phyloP scores from a whole-genome alignment of 2,113 vertebrate genomes.

The Pygathrix nemaeus region DNA sequence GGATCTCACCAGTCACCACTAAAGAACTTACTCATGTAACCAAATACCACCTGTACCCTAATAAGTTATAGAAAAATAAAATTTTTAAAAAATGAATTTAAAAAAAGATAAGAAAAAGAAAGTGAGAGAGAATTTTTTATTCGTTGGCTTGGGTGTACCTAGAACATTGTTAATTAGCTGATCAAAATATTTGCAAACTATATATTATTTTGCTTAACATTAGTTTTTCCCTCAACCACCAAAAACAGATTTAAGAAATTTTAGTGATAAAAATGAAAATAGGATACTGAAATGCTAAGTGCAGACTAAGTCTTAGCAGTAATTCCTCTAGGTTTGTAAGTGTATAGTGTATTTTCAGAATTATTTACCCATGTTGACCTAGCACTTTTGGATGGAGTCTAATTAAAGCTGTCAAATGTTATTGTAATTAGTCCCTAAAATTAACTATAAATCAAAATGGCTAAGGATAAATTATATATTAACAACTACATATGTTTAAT shows the following conservation, averaged over 20 bases:
- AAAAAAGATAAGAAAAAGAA: not conserved
- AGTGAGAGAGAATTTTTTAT: not conserved
- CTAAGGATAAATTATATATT: constrained; percentile 31
- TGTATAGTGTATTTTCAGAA: not conserved
- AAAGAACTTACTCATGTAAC: too few species aligned
- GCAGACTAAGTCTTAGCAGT: not conserved
- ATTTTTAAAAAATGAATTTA: too few species aligned
- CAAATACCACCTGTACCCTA: too few species aligned
- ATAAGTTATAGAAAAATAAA: too few species aligned
- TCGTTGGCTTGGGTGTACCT: not conserved
- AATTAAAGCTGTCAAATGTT: constrained; percentile 18
- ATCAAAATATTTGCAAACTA: constrained; percentile 24
- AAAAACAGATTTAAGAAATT: constrained; percentile 29
- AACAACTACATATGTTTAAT: constrained; percentile 8
- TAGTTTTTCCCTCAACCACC: not conserved
- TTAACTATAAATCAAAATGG: constrained; percentile 37
- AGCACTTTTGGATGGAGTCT: not conserved
- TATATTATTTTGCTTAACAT: constrained; percentile 20
- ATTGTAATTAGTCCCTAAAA: constrained; percentile 30
- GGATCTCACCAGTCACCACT: too few species aligned
- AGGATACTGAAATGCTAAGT: not conserved
- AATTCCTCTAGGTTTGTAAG: not conserved
- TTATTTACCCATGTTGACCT: not conserved
- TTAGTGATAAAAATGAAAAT: not conserved
- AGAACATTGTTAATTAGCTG: not conserved